Base-by-base conservation (phyloP, 2,113 vertebrate genomes). In the Neofelis nebulosa region DNA sequence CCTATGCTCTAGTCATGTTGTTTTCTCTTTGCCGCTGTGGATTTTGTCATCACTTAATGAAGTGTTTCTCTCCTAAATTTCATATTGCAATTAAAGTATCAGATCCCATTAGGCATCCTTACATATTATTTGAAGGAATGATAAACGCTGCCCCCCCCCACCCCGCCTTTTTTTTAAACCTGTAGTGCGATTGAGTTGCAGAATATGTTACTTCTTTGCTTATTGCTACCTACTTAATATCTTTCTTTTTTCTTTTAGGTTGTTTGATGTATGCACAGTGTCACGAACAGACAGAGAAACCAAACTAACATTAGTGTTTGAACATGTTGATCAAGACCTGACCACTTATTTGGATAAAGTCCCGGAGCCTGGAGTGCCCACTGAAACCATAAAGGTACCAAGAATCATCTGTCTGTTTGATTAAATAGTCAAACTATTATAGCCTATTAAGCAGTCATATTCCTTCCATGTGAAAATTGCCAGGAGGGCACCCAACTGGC, bases 241-340 rank as follows among this genome's bases (percentile, higher is more conserved):
- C 41, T 95, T 94, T 63, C 81, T 95, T 98, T 98, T 98, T 98
- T 81, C 94, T 98, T 91, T 89, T 97, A 99, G 99, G 97, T 98
- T 99, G 98, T 99, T 99, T 96, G 99, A 99, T 96, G 99, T 99
- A 89, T 99, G 99, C 95, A 99, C 99, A 3, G 99, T 99, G 91
- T 99, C 99, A 97, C 99, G 99, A 98, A 99, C 99, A 97, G 99
- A 99, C 98, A 99, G 99, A 98, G 99, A 99, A 99, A 99, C 99
- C 82, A 99, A 99, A 98, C 99, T 99, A 98, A 99, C 99, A 2
- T 98, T 99, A 98, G 99, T 99, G 92, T 99, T 99, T 98, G 99
- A 99, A 98, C 99, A 99, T 4, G 99, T 99, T 98, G 99, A 99
- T 98, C 99, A 99, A 99, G 99, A 99, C 98, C 99, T 99, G 99